phyloP scores from a whole-genome alignment of 2,797 vertebrate genomes.

The Chloroceryle inda region DNA sequence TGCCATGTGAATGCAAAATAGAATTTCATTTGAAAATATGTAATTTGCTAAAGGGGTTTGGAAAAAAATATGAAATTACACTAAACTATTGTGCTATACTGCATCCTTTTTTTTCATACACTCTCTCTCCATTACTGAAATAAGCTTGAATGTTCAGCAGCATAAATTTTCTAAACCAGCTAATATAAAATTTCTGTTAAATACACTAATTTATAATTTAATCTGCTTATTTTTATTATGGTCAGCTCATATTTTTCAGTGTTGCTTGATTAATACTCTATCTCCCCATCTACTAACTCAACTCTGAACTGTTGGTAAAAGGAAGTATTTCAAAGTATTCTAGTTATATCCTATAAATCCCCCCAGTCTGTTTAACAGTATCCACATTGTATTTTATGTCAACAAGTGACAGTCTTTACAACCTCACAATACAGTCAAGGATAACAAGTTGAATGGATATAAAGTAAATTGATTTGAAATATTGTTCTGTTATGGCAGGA shows the following conservation, averaged over 20 bases:
- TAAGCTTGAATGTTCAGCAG: conserved; percentile 58
- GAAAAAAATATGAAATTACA: conserved; percentile 40
- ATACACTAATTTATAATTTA: conserved; percentile 74
- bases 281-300: conserved; percentile 61
- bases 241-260: conserved; percentile 52
- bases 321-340: conserved; percentile 20
- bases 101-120: background rate
- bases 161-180: conserved; percentile 57
- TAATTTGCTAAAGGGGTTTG: conserved; percentile 36
- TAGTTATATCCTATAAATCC: conserved; percentile 68
- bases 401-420: conserved; percentile 41
- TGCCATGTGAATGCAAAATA: conserved; percentile 54
- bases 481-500: background rate
- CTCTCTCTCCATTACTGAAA: conserved; percentile 59
- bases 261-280: conserved; percentile 60
- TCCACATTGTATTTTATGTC: conserved; percentile 34
- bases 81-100: background rate
- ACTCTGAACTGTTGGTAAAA: conserved; percentile 38
- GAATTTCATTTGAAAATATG: conserved; percentile 52
- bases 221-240: conserved; percentile 70
- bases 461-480: conserved; percentile 28
- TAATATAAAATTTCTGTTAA: conserved; percentile 67
- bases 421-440: conserved; percentile 11
- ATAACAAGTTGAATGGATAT: background rate
- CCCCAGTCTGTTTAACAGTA: conserved; percentile 58